These are phyloP conservation scores for Agelas oroides DNA, from an alignment of 37 sponge, comb jelly and placozoan species.

Conservation along the genomic window DNA sequence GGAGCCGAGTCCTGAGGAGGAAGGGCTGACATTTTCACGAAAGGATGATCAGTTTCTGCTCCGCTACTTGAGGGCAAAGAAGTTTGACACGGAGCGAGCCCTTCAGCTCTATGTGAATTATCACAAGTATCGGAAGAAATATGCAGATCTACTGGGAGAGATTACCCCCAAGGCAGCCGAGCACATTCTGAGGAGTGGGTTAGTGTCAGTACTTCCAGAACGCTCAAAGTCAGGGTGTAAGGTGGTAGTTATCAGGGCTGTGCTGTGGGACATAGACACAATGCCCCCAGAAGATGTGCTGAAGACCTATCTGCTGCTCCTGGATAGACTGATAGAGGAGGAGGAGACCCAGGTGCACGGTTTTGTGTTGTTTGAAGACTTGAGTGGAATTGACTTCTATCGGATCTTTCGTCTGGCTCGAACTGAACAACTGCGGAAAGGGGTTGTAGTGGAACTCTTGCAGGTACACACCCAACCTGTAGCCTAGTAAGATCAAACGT, in stretches of 20 bases:
- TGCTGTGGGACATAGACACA: not conserved
- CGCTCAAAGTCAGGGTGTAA: slow-evolving; percentile 20
- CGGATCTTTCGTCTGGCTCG: slow-evolving; percentile 21
- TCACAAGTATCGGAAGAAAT: slow-evolving; percentile 42
- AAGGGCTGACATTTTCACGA: slow-evolving; percentile 18
- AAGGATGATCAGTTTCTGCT: slow-evolving; percentile 67
- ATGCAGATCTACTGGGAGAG: slow-evolving; percentile 53
- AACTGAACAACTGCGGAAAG: slow-evolving; percentile 20
- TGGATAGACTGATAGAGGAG: slow-evolving; percentile 70
- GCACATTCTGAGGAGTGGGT: slow-evolving; percentile 9
- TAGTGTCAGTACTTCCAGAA: slow-evolving; percentile 25
- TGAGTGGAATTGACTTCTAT: slow-evolving; percentile 35
- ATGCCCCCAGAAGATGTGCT: not conserved
- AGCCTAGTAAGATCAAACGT: too few relatives aligned
- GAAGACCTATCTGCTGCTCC: slow-evolving; percentile 28
- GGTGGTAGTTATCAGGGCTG: not conserved
- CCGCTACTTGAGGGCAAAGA: slow-evolving; percentile 62
- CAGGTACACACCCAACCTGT: slow-evolving; percentile 1
- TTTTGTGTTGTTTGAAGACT: slow-evolving; percentile 30
- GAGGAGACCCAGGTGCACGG: slow-evolving; percentile 84
- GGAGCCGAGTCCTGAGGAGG: slow-evolving; percentile 10
- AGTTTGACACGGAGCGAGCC: slow-evolving; percentile 69
- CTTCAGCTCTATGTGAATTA: slow-evolving; percentile 55
- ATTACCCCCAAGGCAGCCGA: slow-evolving; percentile 10
- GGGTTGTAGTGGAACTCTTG: slow-evolving; percentile 46